phyloP scores from a whole-genome alignment of 2,888 invertebrate species.

The Philaethria dido region DNA sequence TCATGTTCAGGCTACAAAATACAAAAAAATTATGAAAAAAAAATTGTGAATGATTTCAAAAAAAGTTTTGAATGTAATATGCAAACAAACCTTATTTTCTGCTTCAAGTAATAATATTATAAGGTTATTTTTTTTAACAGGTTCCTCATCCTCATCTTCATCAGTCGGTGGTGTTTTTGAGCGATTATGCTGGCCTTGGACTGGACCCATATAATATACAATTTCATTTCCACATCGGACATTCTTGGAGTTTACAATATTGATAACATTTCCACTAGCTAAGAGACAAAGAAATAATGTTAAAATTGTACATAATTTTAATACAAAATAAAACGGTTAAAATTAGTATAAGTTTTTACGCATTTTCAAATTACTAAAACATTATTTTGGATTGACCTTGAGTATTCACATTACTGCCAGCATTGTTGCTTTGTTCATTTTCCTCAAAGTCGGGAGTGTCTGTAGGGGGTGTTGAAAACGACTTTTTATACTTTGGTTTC shows the following conservation, averaged over 20 bases:
- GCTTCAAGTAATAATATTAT: conserved; percentile 69
- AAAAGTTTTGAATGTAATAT: background rate
- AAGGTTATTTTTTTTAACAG: conserved; percentile 63
- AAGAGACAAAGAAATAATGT: conserved; percentile 29
- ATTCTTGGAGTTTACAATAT: conserved; percentile 73
- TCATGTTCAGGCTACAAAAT: conserved; percentile 72
- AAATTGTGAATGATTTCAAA: too few species aligned
- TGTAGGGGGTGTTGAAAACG: conserved; percentile 45
- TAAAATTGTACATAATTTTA: background rate
- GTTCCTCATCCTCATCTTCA: conserved; percentile 52
- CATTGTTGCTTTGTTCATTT: conserved; percentile 48
- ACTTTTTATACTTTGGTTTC: conserved; percentile 55
- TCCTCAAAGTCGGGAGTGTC: conserved; percentile 43
- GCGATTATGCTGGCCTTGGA: conserved; percentile 47
- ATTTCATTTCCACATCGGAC: conserved; percentile 73
- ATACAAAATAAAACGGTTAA: background rate
- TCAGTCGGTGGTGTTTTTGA: conserved; percentile 29
- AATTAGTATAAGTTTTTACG: background rate
- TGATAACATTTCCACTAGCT: conserved; percentile 80
- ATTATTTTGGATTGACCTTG: conserved; percentile 56
- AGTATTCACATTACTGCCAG: conserved; percentile 62
- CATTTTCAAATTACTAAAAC: background rate
- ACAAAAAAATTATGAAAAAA: background rate
- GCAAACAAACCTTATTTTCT: conserved; percentile 60
- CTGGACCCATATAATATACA: conserved; percentile 68